A percentile compares a stretch with the other conserved stretches of the same genome.
phyloP scores from a whole-genome alignment of 2,888 invertebrate species.

The Megastigmus dorsalis region DNA sequence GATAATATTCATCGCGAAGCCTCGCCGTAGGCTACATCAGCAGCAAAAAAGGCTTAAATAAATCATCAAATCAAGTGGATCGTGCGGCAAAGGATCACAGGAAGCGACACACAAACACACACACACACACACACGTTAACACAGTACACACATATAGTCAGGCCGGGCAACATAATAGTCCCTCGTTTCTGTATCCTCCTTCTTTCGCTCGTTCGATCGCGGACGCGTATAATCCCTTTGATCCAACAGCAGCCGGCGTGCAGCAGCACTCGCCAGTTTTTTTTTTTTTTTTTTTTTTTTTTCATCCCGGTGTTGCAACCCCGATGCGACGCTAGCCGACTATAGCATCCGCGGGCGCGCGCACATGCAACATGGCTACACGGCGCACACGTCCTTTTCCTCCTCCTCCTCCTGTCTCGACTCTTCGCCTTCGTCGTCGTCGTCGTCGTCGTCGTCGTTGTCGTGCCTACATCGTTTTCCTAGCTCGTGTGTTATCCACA shows the following conservation, averaged over 20 bases:
- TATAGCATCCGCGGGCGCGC: conserved; percentile 7
- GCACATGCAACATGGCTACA: too few relatives aligned
- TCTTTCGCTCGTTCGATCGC: conserved; percentile 6
- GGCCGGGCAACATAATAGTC: too few relatives aligned
- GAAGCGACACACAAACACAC: background rate
- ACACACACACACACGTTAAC: background rate
- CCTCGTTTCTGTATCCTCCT: conserved; percentile 14
- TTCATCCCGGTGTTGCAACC: conserved; percentile 21
- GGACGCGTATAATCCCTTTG: conserved; percentile 5
- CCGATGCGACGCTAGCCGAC: too few relatives aligned
- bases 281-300: too few relatives aligned
- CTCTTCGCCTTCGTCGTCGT: too few relatives aligned
- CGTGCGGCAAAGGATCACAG: background rate
- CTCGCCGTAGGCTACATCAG: too few relatives aligned
- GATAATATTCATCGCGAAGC: too few relatives aligned
- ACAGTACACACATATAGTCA: background rate
- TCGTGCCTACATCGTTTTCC: conserved; percentile 30
- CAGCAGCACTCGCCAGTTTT: conserved; percentile 25
- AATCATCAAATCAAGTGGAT: too few relatives aligned
- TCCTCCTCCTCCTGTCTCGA: too few relatives aligned
- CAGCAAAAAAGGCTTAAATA: too few relatives aligned
- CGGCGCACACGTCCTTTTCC: too few relatives aligned
- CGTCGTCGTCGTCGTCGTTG: too few relatives aligned
- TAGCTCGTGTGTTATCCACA: background rate
- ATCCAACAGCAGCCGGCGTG: background rate